These are phyloP conservation scores for Drosophila mettleri DNA, from an alignment of 2,888 invertebrate species.

Conservation along the genomic window DNA sequence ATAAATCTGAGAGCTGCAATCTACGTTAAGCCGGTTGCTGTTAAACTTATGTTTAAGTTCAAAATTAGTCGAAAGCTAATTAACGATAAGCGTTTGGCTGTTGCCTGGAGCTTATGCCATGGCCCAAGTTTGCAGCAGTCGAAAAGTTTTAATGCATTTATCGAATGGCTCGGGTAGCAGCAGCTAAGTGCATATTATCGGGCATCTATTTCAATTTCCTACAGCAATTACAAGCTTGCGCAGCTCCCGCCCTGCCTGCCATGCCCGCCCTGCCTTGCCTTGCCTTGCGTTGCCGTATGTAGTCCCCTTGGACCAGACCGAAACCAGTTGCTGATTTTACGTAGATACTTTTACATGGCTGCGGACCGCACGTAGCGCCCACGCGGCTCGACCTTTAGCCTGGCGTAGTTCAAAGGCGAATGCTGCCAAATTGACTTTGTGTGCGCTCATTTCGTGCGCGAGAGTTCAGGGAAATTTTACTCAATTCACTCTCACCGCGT, in stretches of 20 bases:
- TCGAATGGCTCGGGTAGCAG: slow-evolving; percentile 67
- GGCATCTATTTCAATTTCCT: slow-evolving; percentile 80
- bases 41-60: slow-evolving; percentile 72
- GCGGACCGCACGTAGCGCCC: slow-evolving; percentile 31
- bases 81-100: slow-evolving; percentile 71
- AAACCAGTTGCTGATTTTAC: slow-evolving; percentile 66
- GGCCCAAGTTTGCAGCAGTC: slow-evolving; percentile 45
- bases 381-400: slow-evolving; percentile 66
- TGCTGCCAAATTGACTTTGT: slow-evolving; percentile 38
- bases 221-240: slow-evolving; percentile 64
- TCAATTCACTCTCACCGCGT: slow-evolving; percentile 31
- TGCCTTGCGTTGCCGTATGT: background rate
- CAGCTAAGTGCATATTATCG: slow-evolving; percentile 76
- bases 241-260: too few relatives aligned
- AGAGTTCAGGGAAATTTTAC: slow-evolving; percentile 46
- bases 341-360: slow-evolving; percentile 19
- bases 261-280: too few relatives aligned
- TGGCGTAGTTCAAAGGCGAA: slow-evolving; percentile 69
- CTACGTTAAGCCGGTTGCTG: slow-evolving; percentile 43
- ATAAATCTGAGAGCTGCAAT: slow-evolving; percentile 49
- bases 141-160: slow-evolving; percentile 77
- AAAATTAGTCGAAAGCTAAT: slow-evolving; percentile 77
- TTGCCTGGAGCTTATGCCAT: slow-evolving; percentile 35
- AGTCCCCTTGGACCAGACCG: background rate
- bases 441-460: slow-evolving; percentile 19